Evolutionary conservation across 1,140 invertebrate species (phyloP), one percentile per base, ranked within the genome.

Genomic region (Zophobas atratus): DNA sequence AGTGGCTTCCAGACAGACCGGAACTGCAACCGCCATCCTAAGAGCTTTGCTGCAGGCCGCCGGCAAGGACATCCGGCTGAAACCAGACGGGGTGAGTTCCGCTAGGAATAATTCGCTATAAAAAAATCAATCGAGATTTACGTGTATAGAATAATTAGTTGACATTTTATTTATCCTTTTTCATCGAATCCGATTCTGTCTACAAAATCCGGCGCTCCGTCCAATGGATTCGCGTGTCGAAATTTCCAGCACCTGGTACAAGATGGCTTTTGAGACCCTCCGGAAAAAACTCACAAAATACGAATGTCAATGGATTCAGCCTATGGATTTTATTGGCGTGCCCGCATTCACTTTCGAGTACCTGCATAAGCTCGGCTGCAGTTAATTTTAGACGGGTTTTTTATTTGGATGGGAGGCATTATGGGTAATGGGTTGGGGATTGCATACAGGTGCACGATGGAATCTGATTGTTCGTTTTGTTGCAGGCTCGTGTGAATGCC

Each of bases 1-100:
- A 85, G 95, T 97, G 39, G 95, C 96, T 63, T 95, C 93, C 55
- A 90, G 97, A 83, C 93, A 96, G 86, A 96, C 94, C 0, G 96
- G 96, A 34, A 96, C 95, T 35, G 95, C 95, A 0, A 94, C 97
- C n/a, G 93, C 93, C 71, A 96, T 97, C 81, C 89, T 98, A 2
- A 90, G 96, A 84, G 92, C 94, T 2, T 88, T 99, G 3, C 88
- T 98, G 6, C 92, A 92, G 56, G 92, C 95, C 1, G 94, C 95
- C 33, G 95, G 95, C 32, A 96, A 95, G 85, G 96, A 98, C 80
- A 96, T 96, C 77, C 89, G 96, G 73, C 85, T 97, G 38, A 92
- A 92, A 84, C 89, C 91, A 51, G 97, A 99, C 88, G 94, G 93
- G 84, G 97, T 98, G 90, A 92, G 93, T 90, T 51, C n/a, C 2